A percentile compares a stretch with the other conserved stretches of the same genome.
Conservation (phyloP, 1,140 invertebrate genomes). For the Rhynchophorus ferrugineus region DNA sequence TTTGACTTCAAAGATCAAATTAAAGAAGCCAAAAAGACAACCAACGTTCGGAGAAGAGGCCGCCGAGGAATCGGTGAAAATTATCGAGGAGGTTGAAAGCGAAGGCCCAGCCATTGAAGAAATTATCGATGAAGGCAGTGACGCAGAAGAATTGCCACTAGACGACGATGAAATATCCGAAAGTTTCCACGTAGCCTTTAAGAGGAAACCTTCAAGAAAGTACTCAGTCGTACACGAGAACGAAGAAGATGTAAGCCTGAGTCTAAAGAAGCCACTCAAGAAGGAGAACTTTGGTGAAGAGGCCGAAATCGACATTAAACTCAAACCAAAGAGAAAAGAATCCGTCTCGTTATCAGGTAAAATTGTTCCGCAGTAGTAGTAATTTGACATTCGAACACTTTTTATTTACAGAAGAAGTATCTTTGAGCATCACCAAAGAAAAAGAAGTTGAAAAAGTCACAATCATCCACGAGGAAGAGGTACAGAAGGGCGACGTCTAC, state of each 20-base stretch:
- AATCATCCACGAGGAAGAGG: constrained; percentile 40
- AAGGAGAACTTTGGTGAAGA: constrained; percentile 51
- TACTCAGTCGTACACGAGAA: constrained; percentile 52
- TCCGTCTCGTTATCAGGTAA: constrained; percentile 43
- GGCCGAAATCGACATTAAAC: constrained; percentile 43
- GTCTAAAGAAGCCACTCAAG: constrained; percentile 42
- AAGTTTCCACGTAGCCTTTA: constrained; percentile 46
- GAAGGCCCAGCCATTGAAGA: constrained; percentile 60
- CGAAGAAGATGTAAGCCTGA: constrained; percentile 48
- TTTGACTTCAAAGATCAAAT: constrained; percentile 70
- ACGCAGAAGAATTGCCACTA: constrained; percentile 52
- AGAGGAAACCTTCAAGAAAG: constrained; percentile 46
- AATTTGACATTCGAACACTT: constrained; percentile 5
- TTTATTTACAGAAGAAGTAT: constrained; percentile 47
- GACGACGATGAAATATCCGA: constrained; percentile 52
- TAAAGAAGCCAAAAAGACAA: constrained; percentile 57
- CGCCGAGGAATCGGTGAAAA: constrained; percentile 62
- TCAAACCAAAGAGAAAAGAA: constrained; percentile 54
- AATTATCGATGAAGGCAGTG: constrained; percentile 53
- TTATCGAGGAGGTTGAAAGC: constrained; percentile 60
- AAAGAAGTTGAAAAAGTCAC: constrained; percentile 46
- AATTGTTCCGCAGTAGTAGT: neutral
- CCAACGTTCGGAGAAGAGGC: constrained; percentile 66
- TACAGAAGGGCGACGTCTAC: constrained; percentile 67
- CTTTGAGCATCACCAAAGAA: constrained; percentile 51